Base-by-base conservation (phyloP, 2,797 vertebrate species). In the Tokudaia muenninki region DNA sequence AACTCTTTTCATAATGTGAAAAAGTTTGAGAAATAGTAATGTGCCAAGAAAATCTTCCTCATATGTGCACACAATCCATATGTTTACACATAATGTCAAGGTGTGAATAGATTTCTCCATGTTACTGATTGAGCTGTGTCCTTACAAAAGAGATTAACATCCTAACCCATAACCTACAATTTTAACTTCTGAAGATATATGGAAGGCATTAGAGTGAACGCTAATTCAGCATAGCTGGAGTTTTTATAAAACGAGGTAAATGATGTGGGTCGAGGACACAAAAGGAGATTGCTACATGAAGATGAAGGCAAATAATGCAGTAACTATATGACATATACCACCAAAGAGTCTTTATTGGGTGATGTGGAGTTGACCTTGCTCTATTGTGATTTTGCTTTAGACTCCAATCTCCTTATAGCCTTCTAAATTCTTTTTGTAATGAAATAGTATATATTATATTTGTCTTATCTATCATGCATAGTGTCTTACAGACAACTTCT, bases 1-100 rank as follows among this genome's bases (percentile, higher is more conserved):
- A 21, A 87, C n/a, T 22, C 55, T 12, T 92, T 94, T 91, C 55
- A 75, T 34, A 92, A 95, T 95, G 31, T 74, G 22, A 82, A 52
- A 91, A 94, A 91, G 22, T 6, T 92, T 29, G 9, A 10, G 13
- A 65, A 90, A 59, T 8, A 17, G 13, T 11, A 59, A 86, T 0
- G 47, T 92, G 37, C 9, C 6, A 81, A 67, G n/a, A 90, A 80
- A 91, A 90, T 55, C 55, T 34, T 67, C 26, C 52, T 93, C 8
- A 13, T 63, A 90, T 16, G 13, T 91, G 29, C 17, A 90, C 29
- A 88, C 83, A 94, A 29, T 8, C 72, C 19, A n/a, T 84, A 78
- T 52, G 19, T 92, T 92, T 91, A 13, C 21, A 0, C 70, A 55
- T 61, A 79, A 83, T 79, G 91, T 93, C 55, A 79, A 31, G 61